Evolutionary conservation across 1,140 invertebrate genomes (phyloP).

Genomic region (Rhopalosiphum maidis): DNA sequence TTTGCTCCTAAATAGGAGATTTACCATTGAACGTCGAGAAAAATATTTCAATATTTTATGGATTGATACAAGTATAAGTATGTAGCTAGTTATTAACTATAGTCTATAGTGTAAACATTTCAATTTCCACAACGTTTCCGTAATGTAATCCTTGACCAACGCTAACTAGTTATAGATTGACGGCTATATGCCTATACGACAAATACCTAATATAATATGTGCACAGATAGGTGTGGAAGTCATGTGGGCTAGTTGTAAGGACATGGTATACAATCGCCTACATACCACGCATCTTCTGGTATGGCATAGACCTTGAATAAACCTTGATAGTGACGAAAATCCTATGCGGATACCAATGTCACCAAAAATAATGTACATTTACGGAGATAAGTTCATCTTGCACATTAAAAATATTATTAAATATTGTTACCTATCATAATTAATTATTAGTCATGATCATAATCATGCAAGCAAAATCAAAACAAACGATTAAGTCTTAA

Average conservation of each 20-base stretch:
- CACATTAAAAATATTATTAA: neutral
- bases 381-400: neutral
- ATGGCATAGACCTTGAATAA: constrained; percentile 49
- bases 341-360: neutral
- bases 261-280: constrained; percentile 20
- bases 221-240: constrained; percentile 11
- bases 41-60: constrained; percentile 25
- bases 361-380: constrained; percentile 25
- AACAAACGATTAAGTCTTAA: neutral
- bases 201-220: neutral
- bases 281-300: constrained; percentile 53
- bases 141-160: constrained; percentile 46
- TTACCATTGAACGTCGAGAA: neutral
- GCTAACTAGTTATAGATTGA: constrained; percentile 29
- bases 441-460: neutral
- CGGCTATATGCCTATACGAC: neutral
- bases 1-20: constrained; percentile 15
- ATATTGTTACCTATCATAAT: neutral
- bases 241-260: constrained; percentile 39
- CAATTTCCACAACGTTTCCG: constrained; percentile 14
- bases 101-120: neutral
- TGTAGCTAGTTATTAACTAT: neutral
- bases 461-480: neutral
- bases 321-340: constrained; percentile 36
- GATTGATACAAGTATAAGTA: neutral